Evolutionary conservation across 2,113 vertebrate genomes (phyloP).

Genomic region (Pelvicachromis taeniatus): DNA sequence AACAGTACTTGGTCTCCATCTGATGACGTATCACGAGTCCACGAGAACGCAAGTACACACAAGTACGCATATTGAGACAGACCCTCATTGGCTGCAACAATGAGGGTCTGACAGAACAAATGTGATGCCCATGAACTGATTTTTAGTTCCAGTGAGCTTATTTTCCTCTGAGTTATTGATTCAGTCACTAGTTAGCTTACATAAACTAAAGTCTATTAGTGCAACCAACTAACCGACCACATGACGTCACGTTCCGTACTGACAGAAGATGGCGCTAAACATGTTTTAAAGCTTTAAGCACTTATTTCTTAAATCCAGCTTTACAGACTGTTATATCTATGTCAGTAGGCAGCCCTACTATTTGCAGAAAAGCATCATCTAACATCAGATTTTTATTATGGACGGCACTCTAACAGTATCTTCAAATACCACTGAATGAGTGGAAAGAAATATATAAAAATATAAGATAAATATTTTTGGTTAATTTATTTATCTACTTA

Average conservation of each 20-base stretch:
- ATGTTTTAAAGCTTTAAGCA: not conserved
- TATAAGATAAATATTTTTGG: not conserved
- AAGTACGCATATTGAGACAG: no score
- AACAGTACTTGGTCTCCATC: no score
- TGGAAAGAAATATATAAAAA: not conserved
- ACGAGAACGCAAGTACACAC: no score
- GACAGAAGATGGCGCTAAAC: not conserved
- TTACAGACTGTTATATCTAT: not conserved
- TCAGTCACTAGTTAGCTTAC: not conserved
- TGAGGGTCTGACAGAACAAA: no score
- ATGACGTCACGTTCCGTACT: accelerated
- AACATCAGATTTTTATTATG: not conserved
- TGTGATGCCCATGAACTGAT: not conserved
- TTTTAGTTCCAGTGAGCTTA: not conserved
- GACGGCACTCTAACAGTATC: not conserved
- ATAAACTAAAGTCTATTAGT: not conserved
- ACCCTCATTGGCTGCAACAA: no score
- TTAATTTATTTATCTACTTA: not conserved
- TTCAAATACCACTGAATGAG: not conserved
- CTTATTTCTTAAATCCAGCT: not conserved
- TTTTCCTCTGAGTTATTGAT: not conserved
- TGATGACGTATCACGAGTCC: no score
- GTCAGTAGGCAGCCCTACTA: not conserved
- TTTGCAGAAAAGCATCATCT: not conserved
- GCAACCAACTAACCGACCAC: not conserved